These are phyloP conservation scores for Pontoporia blainvillei DNA, from an alignment of 2,113 vertebrate genomes.

Conservation along the genomic window DNA sequence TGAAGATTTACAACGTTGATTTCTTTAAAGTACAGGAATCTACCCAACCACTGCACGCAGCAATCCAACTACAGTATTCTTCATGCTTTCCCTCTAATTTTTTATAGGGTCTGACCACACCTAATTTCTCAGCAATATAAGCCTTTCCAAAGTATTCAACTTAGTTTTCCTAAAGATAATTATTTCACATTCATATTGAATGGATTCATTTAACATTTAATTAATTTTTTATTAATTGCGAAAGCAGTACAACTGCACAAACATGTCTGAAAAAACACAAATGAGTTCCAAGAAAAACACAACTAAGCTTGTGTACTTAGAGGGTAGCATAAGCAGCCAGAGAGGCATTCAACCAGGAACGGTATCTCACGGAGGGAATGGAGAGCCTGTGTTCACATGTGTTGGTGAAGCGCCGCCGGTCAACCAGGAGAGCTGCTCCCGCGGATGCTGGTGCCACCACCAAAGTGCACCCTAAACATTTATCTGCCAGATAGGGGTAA, in stretches of 20 bases:
- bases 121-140: not conserved
- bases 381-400: fast-evolving
- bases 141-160: not conserved
- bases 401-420: not conserved
- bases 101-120: not conserved
- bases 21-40: not conserved
- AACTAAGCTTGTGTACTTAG: not conserved
- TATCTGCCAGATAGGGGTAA: not conserved
- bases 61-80: not conserved
- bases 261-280: not conserved
- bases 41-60: not conserved
- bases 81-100: not conserved
- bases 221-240: not conserved
- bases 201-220: not conserved
- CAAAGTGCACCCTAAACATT: not conserved
- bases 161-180: not conserved
- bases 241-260: not conserved
- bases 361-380: fast-evolving
- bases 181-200: not conserved
- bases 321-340: not conserved
- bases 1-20: not conserved
- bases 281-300: not conserved
- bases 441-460: not conserved
- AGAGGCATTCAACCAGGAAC: too few species aligned
- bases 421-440: too few species aligned